phyloP scores from a whole-genome alignment of 2,113 vertebrate species.

The Elephantulus edwardii region DNA sequence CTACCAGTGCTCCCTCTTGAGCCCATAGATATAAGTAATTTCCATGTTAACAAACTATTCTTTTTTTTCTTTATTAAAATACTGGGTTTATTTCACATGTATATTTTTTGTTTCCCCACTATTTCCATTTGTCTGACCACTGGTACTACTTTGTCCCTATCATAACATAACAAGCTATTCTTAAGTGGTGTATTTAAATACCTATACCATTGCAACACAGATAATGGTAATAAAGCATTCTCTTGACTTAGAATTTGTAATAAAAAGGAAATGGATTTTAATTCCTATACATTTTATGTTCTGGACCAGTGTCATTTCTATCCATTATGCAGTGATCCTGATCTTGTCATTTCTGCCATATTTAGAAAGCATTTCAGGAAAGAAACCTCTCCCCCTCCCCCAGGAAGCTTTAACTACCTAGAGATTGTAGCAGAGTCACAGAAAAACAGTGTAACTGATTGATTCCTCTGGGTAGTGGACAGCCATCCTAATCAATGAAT shows the following conservation, averaged over 20 bases:
- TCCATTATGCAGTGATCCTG: background rate
- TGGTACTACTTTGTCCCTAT: too few species aligned
- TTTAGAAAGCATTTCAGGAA: background rate
- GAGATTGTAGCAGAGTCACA: background rate
- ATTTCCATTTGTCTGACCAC: too few species aligned
- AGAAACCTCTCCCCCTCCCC: background rate
- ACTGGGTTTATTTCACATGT: too few species aligned
- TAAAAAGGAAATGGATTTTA: constrained; percentile 34
- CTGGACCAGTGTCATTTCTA: background rate
- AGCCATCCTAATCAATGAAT: background rate
- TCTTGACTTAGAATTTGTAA: constrained; percentile 28
- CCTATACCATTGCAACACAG: too few species aligned
- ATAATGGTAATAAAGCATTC: background rate
- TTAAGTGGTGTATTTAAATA: too few species aligned
- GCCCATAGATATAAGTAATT: background rate
- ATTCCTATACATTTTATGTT: constrained; percentile 16
- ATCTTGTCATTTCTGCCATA: background rate
- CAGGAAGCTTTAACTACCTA: background rate
- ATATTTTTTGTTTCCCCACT: too few species aligned
- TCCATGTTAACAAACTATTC: background rate
- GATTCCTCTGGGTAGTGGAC: background rate
- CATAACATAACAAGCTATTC: too few species aligned
- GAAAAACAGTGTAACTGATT: background rate
- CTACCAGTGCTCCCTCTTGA: too few species aligned
- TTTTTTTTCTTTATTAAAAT: background rate